phyloP scores from a whole-genome alignment of 2,888 invertebrate genomes.

The Fabriciana adippe region DNA sequence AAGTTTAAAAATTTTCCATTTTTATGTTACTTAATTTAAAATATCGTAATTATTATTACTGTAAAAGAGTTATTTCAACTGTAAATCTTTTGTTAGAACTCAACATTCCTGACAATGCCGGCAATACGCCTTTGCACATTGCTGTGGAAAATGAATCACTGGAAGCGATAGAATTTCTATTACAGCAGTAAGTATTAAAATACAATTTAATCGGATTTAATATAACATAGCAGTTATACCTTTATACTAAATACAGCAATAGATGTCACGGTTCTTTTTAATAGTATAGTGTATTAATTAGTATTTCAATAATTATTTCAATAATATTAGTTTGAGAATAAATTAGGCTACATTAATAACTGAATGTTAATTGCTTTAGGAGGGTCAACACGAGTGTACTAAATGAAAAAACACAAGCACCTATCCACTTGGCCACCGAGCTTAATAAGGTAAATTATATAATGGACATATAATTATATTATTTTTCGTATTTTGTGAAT shows the following conservation, averaged over 20 bases:
- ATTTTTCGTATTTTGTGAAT: no score
- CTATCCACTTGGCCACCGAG: slow-evolving; percentile 90
- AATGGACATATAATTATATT: not conserved
- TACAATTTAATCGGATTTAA: no score
- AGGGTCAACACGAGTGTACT: slow-evolving; percentile 86
- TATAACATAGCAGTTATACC: no score
- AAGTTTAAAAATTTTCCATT: no score
- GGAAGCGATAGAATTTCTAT: slow-evolving; percentile 87
- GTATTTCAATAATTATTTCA: no score
- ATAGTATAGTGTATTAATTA: no score
- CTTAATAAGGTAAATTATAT: slow-evolving; percentile 80
- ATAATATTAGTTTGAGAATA: no score
- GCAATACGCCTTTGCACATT: slow-evolving; percentile 91
- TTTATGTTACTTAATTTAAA: no score
- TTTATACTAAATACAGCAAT: not conserved
- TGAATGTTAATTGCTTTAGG: slow-evolving; percentile 64
- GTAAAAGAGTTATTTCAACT: not conserved
- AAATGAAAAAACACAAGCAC: slow-evolving; percentile 90
- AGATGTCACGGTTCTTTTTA: no score
- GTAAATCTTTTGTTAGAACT: slow-evolving; percentile 78
- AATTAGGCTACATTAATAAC: not conserved
- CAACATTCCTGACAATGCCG: slow-evolving; percentile 86
- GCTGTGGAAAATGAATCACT: slow-evolving; percentile 89
- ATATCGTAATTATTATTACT: no score
- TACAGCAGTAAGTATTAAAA: slow-evolving; percentile 84